Conservation (phyloP, 2,888 invertebrate genomes). For the Tetheella fluctuosa region DNA sequence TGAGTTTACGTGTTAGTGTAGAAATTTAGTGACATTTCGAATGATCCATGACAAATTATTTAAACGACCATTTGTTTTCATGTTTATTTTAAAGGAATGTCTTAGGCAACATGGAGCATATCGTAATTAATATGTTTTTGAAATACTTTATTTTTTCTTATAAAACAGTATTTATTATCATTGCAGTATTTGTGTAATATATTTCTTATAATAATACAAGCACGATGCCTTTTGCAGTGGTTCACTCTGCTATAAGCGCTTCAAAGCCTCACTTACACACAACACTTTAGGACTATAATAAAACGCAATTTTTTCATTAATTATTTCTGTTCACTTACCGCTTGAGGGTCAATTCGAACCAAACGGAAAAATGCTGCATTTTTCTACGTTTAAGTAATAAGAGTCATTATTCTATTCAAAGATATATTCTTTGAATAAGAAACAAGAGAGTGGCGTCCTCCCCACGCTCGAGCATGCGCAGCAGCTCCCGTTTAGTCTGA, state of each 20-base stretch:
- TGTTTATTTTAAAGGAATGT: constrained; percentile 70
- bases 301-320: constrained; percentile 19
- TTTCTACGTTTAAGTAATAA: no score
- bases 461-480: no score
- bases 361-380: no score
- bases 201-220: constrained; percentile 36
- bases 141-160: constrained; percentile 34
- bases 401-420: no score
- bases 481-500: no score
- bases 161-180: constrained; percentile 40
- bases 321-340: constrained; percentile 8
- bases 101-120: constrained; percentile 72
- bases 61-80: constrained; percentile 27
- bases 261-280: constrained; percentile 49
- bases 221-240: constrained; percentile 43
- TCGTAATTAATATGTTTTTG: constrained; percentile 48
- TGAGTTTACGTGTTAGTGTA: constrained; percentile 66
- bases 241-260: constrained; percentile 48
- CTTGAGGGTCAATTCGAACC: not conserved
- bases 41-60: constrained; percentile 44
- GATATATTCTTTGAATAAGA: no score
- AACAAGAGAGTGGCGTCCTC: no score
- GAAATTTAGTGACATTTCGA: constrained; percentile 48
- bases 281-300: constrained; percentile 39
- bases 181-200: constrained; percentile 30